These are phyloP conservation scores for Vesta saturnalis DNA, from an alignment of 2,888 invertebrate genomes.

Conservation along the genomic window DNA sequence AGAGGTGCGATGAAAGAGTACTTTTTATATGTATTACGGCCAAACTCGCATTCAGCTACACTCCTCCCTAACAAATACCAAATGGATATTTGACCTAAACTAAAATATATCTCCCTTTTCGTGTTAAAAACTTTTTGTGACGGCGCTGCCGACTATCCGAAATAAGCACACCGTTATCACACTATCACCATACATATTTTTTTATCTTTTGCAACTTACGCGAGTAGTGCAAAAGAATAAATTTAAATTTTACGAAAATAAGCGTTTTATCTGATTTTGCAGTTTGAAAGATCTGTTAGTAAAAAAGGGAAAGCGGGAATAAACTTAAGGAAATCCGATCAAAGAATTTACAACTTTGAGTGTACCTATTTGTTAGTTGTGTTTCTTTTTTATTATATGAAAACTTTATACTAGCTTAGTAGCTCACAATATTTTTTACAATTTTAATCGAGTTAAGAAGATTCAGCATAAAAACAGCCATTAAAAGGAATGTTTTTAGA, in stretches of 20 bases:
- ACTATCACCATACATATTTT: slow-evolving; percentile 19
- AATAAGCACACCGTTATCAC: slow-evolving; percentile 22
- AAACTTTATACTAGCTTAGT: not conserved
- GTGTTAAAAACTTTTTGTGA: slow-evolving; percentile 23
- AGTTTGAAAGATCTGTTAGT: slow-evolving; percentile 3
- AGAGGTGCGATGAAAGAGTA: slow-evolving; percentile 34
- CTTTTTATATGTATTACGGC: slow-evolving; percentile 13
- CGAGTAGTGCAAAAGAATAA: not conserved
- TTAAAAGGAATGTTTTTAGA: slow-evolving; percentile 13
- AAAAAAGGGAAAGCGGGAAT: slow-evolving; percentile 2
- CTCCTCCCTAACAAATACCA: slow-evolving; percentile 26
- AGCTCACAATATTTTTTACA: too few relatives aligned
- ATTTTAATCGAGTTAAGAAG: not conserved
- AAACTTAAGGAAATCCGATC: slow-evolving; percentile 3
- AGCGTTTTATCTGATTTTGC: slow-evolving; percentile 6
- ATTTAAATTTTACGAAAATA: slow-evolving; percentile 11
- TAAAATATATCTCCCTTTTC: slow-evolving; percentile 18
- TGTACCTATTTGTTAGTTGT: slow-evolving; percentile 1
- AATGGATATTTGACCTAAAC: slow-evolving; percentile 34
- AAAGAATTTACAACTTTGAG: not conserved
- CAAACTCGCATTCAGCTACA: slow-evolving; percentile 16
- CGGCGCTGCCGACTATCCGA: slow-evolving; percentile 9
- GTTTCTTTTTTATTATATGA: not conserved
- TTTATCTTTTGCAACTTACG: not conserved
- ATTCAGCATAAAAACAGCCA: not conserved